Evolutionary conservation across 2,797 vertebrate genomes (phyloP), one percentile per base, ranked within the genome.

Genomic region (Allobates femoralis): DNA sequence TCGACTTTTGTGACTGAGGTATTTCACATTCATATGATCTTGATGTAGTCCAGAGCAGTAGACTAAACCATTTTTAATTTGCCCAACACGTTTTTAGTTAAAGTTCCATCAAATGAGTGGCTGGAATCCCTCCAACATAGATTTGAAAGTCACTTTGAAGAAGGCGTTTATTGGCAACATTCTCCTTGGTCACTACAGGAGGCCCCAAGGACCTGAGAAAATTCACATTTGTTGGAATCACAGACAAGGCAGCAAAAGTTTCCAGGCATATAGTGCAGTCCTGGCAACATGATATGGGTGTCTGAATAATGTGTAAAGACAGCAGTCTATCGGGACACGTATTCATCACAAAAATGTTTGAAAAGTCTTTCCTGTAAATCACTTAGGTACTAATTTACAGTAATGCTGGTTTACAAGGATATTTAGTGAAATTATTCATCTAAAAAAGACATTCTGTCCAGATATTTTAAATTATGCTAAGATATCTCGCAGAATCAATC

Each of bases 21-120:
- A 92, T 93, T 96, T 93, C 92, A 92, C 92, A 93, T 95, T 95
- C 93, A 94, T 91, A 91, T 90, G 90, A 88, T 87, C 37, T 69
- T 95, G 95, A 96, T 94, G 89, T 26, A 94, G 93, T 90, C 93
- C 96, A 96, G 95, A 93, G 91, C 90, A 91, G 89, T 90, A 89
- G 91, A 88, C 92, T 95, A 95, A 96, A 95, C 93, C 94, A 86
- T 94, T 94, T 93, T 95, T 96, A 95, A 96, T 96, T 96, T 94
- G 92, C 92, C 92, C 93, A 93, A 95, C 94, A 93, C 93, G 89
- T 95, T 95, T 96, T 95, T 92, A 91, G 92, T 96, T 96, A 95
- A 93, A 93, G 90, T 91, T 92, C 90, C 88, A 92, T 92, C 90
- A 92, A 92, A 90, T 88, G 73, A 86, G 90, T 90, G 89, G 89